Percentiles rank a stretch among this genome's conserved stretches.
These are phyloP conservation scores for Hetaerina americana DNA, from an alignment of 1,140 invertebrate species.

Conservation along the genomic window DNA sequence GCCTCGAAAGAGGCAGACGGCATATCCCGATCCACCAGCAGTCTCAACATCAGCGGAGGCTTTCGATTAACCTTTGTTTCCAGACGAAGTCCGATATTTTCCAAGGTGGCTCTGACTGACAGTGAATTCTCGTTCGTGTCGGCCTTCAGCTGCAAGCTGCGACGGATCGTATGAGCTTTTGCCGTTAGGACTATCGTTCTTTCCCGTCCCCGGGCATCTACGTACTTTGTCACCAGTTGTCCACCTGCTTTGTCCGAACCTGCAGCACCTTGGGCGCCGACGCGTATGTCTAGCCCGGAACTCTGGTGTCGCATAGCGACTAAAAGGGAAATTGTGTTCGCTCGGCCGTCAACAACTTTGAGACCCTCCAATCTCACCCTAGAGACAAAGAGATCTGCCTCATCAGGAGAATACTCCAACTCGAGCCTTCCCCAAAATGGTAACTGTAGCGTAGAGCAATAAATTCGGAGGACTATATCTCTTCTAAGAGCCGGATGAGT, in stretches of 20 bases:
- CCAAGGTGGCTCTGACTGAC: not conserved
- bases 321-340: not conserved
- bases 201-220: not conserved
- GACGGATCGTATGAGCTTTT: not conserved
- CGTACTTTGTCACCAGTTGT: constrained; percentile 1
- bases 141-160: not conserved
- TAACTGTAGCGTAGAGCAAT: not conserved
- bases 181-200: not conserved
- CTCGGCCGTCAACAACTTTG: not conserved
- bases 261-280: not conserved
- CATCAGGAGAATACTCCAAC: constrained; percentile 7
- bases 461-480: constrained; percentile 1
- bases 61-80: not conserved
- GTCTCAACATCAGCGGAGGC: not conserved
- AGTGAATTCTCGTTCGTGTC: not conserved
- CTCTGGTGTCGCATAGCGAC: not conserved
- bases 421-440: not conserved
- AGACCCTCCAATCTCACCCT: not conserved
- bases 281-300: not conserved
- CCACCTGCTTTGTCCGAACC: not conserved
- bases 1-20: not conserved
- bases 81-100: not conserved
- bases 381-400: constrained; percentile 2
- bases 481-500: constrained; percentile 3
- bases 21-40: not conserved